These are phyloP conservation scores for Eriocheir sinensis DNA, from an alignment of 1,140 invertebrate species.

Conservation along the genomic window DNA sequence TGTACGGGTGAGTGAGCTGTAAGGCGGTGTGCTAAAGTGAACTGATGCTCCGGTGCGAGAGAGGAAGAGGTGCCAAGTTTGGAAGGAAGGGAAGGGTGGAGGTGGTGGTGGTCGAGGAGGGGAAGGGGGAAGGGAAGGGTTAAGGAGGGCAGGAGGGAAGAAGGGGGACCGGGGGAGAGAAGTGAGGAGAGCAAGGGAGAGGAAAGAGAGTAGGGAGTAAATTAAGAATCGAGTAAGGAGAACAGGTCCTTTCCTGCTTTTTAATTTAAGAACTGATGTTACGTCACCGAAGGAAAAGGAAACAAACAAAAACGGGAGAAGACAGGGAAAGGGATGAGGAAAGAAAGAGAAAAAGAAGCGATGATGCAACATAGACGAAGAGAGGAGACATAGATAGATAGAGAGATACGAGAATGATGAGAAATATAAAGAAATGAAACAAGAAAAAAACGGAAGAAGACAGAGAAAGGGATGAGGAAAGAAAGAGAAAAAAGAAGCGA, in stretches of 20 bases:
- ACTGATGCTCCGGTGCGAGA: background rate
- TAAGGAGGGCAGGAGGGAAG: background rate
- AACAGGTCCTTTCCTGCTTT: background rate
- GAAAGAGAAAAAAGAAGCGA: background rate
- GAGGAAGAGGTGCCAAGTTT: background rate
- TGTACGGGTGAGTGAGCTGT: background rate
- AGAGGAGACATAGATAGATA: no score
- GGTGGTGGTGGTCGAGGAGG: background rate
- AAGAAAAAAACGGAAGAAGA: background rate
- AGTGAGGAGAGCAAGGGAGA: background rate
- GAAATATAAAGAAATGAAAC: background rate
- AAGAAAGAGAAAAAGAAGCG: no score
- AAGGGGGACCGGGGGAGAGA: slow-evolving; percentile 3
- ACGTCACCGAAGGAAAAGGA: background rate
- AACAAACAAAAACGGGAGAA: no score
- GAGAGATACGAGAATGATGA: background rate
- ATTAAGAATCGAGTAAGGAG: background rate
- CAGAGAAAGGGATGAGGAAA: background rate
- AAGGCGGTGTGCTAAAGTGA: background rate
- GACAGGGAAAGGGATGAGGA: no score
- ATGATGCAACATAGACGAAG: no score
- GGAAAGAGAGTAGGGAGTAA: background rate
- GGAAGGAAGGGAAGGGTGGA: background rate
- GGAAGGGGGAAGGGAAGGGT: background rate
- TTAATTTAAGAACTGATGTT: background rate